These are phyloP conservation scores for Drosophila bipectinata DNA, from an alignment of 1,140 invertebrate genomes.

Conservation along the genomic window DNA sequence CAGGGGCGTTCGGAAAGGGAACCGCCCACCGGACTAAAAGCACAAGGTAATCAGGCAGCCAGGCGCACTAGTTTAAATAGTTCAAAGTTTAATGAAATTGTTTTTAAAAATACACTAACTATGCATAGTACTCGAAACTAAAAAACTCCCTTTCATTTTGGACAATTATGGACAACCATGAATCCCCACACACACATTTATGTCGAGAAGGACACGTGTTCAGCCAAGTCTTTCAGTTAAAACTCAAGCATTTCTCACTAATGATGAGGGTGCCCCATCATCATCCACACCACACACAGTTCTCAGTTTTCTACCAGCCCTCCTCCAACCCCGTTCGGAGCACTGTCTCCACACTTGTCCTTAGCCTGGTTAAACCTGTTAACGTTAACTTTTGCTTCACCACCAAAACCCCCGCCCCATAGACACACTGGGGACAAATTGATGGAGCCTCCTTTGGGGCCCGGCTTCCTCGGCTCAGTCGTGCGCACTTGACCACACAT, in stretches of 20 bases:
- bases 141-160: background rate
- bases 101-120: background rate
- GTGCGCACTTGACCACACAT: conserved; percentile 80
- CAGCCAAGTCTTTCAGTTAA: conserved; percentile 58
- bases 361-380: conserved; percentile 79
- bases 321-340: conserved; percentile 7
- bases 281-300: conserved; percentile 35
- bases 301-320: background rate
- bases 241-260: conserved; percentile 72
- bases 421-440: conserved; percentile 50
- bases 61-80: no score
- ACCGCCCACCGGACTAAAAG: background rate
- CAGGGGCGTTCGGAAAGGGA: conserved; percentile 4
- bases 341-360: conserved; percentile 67
- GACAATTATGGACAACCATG: conserved; percentile 2
- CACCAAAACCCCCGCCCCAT: conserved; percentile 13
- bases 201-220: conserved; percentile 37
- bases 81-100: no score
- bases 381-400: conserved; percentile 74
- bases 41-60: no score
- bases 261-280: conserved; percentile 59
- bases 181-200: conserved; percentile 1
- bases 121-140: background rate
- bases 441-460: conserved; percentile 45
- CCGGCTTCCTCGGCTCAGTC: conserved; percentile 59